A percentile compares a stretch with the other conserved stretches of the same genome.
These are phyloP conservation scores for Euphonia xanthogaster DNA, from an alignment of 2,797 vertebrate genomes.

Conservation along the genomic window DNA sequence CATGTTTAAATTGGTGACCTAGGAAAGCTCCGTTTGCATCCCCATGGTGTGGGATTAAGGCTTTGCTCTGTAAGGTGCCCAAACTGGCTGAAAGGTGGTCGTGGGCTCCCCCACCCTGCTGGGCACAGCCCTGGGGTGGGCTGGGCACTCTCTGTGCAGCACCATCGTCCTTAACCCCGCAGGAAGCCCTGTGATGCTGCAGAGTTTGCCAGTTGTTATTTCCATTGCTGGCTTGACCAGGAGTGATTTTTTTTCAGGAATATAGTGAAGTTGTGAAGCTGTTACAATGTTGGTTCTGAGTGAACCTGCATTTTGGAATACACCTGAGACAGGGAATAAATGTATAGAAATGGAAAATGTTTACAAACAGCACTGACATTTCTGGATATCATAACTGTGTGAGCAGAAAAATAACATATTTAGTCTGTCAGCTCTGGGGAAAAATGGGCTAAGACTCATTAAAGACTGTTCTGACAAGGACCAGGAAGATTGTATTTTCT, in stretches of 20 bases:
- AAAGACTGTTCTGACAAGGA: neutral
- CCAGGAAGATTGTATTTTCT: neutral
- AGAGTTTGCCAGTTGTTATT: neutral
- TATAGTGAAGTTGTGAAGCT: neutral
- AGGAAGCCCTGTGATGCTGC: neutral
- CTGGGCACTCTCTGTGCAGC: neutral
- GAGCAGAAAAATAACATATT: neutral
- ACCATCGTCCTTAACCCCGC: accelerated
- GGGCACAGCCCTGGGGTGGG: neutral
- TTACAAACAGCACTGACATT: neutral
- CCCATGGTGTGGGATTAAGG: neutral
- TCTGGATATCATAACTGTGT: neutral
- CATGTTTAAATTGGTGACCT: neutral
- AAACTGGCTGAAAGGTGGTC: neutral
- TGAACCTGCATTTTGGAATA: neutral
- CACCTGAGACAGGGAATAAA: neutral
- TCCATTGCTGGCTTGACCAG: neutral
- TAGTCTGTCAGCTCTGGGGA: neutral
- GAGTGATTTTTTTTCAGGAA: neutral
- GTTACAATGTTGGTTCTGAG: neutral
- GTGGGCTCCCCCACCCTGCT: neutral
- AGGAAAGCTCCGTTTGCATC: accelerated
- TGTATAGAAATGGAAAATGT: neutral
- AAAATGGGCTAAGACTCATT: neutral
- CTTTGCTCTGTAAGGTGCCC: neutral